These are phyloP conservation scores for Cairina moschata DNA, from an alignment of 2,113 vertebrate genomes.

Conservation along the genomic window DNA sequence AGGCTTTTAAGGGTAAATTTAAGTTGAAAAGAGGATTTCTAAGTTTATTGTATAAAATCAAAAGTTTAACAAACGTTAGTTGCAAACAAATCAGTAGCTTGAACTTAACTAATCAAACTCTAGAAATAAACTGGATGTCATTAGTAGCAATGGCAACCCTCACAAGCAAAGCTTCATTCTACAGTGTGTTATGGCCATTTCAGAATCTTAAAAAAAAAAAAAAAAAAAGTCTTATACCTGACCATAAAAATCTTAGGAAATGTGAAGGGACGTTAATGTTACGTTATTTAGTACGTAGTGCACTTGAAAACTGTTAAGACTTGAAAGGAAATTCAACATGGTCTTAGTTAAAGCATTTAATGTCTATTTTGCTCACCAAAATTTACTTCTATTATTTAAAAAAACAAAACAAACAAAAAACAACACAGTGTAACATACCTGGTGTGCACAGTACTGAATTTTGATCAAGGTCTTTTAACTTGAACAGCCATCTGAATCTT, in stretches of 20 bases:
- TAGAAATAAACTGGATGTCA: not conserved
- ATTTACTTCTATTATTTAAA: not conserved
- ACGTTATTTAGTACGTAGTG: not conserved
- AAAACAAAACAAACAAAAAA: not conserved
- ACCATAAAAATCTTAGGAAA: not conserved
- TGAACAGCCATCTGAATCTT: slow-evolving; percentile 40
- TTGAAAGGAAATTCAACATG: not conserved
- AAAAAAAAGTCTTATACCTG: not conserved
- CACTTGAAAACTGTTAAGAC: not conserved
- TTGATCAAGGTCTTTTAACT: slow-evolving; percentile 37
- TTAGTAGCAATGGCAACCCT: not conserved
- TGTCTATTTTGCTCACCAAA: slow-evolving; percentile 13
- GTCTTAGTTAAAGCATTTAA: not conserved
- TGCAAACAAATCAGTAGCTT: not conserved
- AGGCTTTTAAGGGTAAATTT: not conserved
- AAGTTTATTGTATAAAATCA: not conserved
- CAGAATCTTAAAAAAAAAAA: not conserved
- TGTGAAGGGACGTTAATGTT: not conserved
- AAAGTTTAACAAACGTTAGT: not conserved
- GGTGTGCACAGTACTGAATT: slow-evolving; percentile 15
- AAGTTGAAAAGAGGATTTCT: not conserved
- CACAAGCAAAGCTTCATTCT: not conserved
- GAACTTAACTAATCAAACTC: not conserved
- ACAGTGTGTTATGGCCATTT: not conserved
- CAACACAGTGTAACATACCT: slow-evolving; percentile 70